phyloP scores from a whole-genome alignment of 2,888 invertebrate species.

The Beris morrisii region DNA sequence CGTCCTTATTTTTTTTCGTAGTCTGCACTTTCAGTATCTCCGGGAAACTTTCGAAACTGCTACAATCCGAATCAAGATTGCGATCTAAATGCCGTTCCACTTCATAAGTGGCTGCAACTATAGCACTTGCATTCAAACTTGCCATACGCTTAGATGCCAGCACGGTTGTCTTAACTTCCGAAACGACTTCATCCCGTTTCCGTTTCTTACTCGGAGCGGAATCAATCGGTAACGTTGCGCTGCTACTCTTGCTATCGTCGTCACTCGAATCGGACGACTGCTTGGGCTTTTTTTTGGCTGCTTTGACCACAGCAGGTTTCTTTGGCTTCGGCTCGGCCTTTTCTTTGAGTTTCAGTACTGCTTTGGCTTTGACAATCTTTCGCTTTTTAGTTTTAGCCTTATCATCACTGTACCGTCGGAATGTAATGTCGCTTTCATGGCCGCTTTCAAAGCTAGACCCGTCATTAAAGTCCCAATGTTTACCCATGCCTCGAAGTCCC shows the following conservation, averaged over 20 bases:
- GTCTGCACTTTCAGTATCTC: constrained; percentile 43
- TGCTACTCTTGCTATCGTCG: constrained; percentile 57
- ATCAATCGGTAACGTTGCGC: constrained; percentile 54
- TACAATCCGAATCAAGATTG: constrained; percentile 51
- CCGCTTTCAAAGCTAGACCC: constrained; percentile 40
- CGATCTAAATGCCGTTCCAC: constrained; percentile 58
- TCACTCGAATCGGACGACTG: constrained; percentile 57
- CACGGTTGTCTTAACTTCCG: constrained; percentile 69
- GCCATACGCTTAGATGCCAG: constrained; percentile 90
- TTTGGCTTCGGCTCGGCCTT: constrained; percentile 47
- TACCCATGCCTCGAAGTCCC: constrained; percentile 74
- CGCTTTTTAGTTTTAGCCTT: constrained; percentile 38
- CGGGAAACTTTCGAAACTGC: constrained; percentile 51
- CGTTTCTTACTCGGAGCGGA: constrained; percentile 59
- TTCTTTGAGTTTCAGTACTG: constrained; percentile 43
- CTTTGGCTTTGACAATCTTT: constrained; percentile 33
- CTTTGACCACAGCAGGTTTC: constrained; percentile 38
- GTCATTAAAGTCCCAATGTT: constrained; percentile 82
- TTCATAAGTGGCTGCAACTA: constrained; percentile 86
- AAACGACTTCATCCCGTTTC: constrained; percentile 49
- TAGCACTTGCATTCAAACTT: constrained; percentile 86
- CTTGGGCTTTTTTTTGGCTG: constrained; percentile 42
- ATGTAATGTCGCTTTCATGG: constrained; percentile 39
- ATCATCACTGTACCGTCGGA: constrained; percentile 25
- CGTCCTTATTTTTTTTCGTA: constrained; percentile 31